A percentile compares a stretch with the other conserved stretches of the same genome.
These are phyloP conservation scores for Pao palembangensis DNA, from an alignment of 2,113 vertebrate species.

Conservation along the genomic window DNA sequence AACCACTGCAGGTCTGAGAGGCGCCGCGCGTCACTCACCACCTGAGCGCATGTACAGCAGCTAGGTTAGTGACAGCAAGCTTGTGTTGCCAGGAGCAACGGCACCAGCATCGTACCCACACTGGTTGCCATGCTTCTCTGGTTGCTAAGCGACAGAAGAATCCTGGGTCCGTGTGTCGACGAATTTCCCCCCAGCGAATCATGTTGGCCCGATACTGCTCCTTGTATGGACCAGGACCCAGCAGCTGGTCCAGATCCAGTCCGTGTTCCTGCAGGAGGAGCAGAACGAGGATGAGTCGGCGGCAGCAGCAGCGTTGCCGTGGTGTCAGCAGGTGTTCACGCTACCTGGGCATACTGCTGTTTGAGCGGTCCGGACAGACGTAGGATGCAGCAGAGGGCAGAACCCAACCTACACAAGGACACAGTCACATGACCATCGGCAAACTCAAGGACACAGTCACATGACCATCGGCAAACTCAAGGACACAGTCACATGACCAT, in stretches of 20 bases:
- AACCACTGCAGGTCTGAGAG: conserved; percentile 88
- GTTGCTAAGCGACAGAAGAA: conserved; percentile 83
- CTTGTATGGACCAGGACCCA: conserved; percentile 84
- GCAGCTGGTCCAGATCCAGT: conserved; percentile 78
- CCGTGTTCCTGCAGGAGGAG: conserved; percentile 75
- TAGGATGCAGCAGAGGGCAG: conserved; percentile 61
- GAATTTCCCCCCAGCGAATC: conserved; percentile 87
- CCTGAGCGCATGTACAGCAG: conserved; percentile 61
- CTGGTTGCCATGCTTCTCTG: conserved; percentile 62
- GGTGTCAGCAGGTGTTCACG: not conserved
- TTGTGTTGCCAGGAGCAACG: too few species aligned
- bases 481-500: not conserved
- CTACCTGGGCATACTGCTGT: conserved; percentile 72
- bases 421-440: not conserved
- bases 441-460: not conserved
- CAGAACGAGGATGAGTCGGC: not conserved
- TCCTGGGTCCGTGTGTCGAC: conserved; percentile 74
- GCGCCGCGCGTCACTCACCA: conserved; percentile 86
- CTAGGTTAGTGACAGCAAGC: not conserved
- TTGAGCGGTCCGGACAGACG: conserved; percentile 77
- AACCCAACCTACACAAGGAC: conserved; percentile 57
- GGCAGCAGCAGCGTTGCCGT: not conserved
- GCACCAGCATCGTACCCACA: conserved; percentile 79
- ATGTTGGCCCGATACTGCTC: conserved; percentile 81
- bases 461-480: not conserved